Evolutionary conservation across 2,797 vertebrate genomes (phyloP).

Genomic region (Epinephelus coioides): DNA sequence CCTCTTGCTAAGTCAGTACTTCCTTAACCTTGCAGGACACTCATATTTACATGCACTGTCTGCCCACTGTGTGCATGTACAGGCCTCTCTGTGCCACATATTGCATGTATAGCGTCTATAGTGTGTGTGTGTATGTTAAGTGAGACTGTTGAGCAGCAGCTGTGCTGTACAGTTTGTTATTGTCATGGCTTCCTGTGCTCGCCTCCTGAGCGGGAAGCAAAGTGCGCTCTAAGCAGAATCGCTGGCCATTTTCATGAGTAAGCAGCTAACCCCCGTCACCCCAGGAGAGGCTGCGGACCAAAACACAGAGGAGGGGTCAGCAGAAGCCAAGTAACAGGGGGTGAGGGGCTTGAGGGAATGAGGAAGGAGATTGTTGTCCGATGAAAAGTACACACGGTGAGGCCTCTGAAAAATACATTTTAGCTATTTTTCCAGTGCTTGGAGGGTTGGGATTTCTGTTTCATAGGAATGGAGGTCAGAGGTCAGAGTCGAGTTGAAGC

Average conservation of each 20-base stretch:
- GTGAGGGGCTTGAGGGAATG: constrained; percentile 16
- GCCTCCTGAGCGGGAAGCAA: constrained; percentile 80
- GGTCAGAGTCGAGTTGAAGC: constrained; percentile 31
- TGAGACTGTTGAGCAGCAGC: constrained; percentile 42
- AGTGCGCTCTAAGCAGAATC: constrained; percentile 85
- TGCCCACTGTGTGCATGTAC: not conserved
- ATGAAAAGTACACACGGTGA: not conserved
- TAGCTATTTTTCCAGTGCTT: constrained; percentile 4
- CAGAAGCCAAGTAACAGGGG: constrained; percentile 50
- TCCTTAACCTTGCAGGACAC: constrained; percentile 36
- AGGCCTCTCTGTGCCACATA: not conserved
- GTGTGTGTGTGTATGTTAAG: not conserved
- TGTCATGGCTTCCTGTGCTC: constrained; percentile 81
- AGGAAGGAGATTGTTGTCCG: constrained; percentile 30
- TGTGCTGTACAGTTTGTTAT: constrained; percentile 75
- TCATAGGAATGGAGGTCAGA: not conserved
- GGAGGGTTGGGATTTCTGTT: constrained; percentile 10
- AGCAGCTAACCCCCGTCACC: constrained; percentile 81
- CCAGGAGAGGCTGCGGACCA: constrained; percentile 65
- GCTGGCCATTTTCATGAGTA: constrained; percentile 83
- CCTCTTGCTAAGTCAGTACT: constrained; percentile 51
- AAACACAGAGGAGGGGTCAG: constrained; percentile 67
- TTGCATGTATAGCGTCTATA: not conserved
- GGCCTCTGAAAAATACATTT: constrained; percentile 20
- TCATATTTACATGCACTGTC: constrained; percentile 2